Evolutionary conservation across 2,113 vertebrate genomes (phyloP), one percentile per base, ranked within the genome.

Genomic region (Cephalopterus ornatus): DNA sequence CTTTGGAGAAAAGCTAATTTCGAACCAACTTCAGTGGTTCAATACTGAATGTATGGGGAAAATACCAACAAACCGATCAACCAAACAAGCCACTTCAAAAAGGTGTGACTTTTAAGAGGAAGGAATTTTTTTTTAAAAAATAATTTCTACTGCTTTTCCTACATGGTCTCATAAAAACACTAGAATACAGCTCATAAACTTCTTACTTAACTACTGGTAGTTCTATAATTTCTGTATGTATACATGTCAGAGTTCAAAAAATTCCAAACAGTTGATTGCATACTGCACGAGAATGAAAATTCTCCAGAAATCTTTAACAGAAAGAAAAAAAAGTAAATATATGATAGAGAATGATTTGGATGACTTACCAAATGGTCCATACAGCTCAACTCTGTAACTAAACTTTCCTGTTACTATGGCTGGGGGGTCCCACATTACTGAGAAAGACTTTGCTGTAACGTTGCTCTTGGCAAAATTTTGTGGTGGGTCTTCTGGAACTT

Each of bases 401-500:
- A 99, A 99, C 84, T 98, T 99, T 59, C 99, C 99, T 49, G 99
- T 99, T 74, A 98, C 94, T 77, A 97, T 97, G 20, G 71, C 97
- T 72, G 99, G 99, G 90, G 99, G 97, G 20, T 98, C 99, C 99
- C 99, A 99, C 27, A 95, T 98, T 73, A 99, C 96, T 46, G 97
- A 97, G 87, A 99, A 98, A 7, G 98, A 98, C 70, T 98, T 98
- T 44, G 98, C 99, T 55, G 99, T 99, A 90, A 99, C 76, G 46
- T 99, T 99, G 74, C 97, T 92, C 33, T 97, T 96, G 33, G 95
- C 28, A 62, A 99, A 83, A 91, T 99, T 99, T 95, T 99, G 98
- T 55, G 99, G 99, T 26, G 99, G 96, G 89, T 99, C 99, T 97
- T 99, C 99, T 82, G 99, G 99, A 88, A 99, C 99, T 99, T 97